Evolutionary conservation across 2,113 vertebrate species (phyloP), one percentile per base, ranked within the genome.

Genomic region (Chamaea fasciata): DNA sequence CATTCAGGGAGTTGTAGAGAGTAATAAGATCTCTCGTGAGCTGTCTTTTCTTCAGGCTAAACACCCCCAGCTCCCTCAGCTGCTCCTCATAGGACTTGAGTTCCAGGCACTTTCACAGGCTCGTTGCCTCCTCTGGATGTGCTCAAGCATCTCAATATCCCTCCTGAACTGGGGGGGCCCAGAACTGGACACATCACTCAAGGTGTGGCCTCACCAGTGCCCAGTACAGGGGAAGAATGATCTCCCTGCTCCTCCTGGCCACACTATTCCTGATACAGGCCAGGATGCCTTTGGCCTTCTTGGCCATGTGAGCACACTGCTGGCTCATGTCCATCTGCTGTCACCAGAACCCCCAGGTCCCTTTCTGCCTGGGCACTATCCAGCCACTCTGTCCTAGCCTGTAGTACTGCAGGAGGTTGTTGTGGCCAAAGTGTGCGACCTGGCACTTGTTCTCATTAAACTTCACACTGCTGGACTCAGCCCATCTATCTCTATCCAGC

Each of bases 281-380:
- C 55, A 50, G 46, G 35, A 15, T 33, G 55, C 31, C 24, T 0
- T 10, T 60, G 46, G 55, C 37, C 15, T 30, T 59, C 65, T 18
- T 49, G 64, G 28, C 42, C 35, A 6, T 0, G 0, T 2, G 44
- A 1, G 23, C 35, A n/a, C 30, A 5, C 9, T 24, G 37, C 37
- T 60, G 55, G 6, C 15, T 60, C 31, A 2, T 56, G 21, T 19
- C 30, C 55, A 60, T 1, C 8, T 2, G 37, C 46, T 31, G 31
- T 7, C 41, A 2, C 1, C 44, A 50, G 12, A 1, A 3, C 7
- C 46, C 31, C 37, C 55, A 35, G 55, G 37, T 42, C 37, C 10
- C 20, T 35, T 52, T 44, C 46, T 8, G 4, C 46, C 65, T 42
- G 65, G 12, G 10, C 20, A 23, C 37, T 60, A 15, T 26, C 41